phyloP scores from a whole-genome alignment of 1,140 invertebrate genomes.

The Calosoma granatense region DNA sequence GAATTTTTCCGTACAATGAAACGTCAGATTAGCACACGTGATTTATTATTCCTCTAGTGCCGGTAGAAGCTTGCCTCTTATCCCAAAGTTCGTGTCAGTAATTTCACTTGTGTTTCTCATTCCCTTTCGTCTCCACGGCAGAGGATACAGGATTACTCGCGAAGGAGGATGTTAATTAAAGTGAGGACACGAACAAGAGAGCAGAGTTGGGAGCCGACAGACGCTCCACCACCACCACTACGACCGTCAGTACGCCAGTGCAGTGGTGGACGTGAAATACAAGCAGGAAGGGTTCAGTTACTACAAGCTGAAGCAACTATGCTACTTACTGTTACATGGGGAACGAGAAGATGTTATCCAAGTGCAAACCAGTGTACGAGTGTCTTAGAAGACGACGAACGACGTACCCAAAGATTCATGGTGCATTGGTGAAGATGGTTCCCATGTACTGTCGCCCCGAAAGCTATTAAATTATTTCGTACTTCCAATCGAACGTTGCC shows the following conservation, averaged over 20 bases:
- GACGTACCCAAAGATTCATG: not conserved
- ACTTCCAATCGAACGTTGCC: not conserved
- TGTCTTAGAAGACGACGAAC: not conserved
- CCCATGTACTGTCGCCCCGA: slow-evolving; percentile 1
- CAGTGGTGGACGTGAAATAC: no score
- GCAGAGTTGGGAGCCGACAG: not conserved
- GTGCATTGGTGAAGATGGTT: not conserved
- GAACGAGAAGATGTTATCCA: not conserved
- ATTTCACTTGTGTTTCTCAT: slow-evolving; percentile 1
- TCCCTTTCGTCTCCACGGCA: not conserved
- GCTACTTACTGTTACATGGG: no score
- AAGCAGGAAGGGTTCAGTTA: no score
- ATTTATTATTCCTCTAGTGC: not conserved
- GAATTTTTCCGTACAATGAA: slow-evolving; percentile 19
- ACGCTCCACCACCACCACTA: no score
- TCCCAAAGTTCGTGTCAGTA: slow-evolving; percentile 2
- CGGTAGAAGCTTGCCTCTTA: not conserved
- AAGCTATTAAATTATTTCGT: slow-evolving; percentile 4
- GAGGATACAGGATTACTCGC: not conserved
- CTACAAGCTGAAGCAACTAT: no score
- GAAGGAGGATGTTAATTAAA: slow-evolving; percentile 6
- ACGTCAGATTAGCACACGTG: not conserved
- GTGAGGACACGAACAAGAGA: not conserved
- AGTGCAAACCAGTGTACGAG: slow-evolving; percentile 2
- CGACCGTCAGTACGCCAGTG: no score